phyloP scores from a whole-genome alignment of 2,888 invertebrate genomes.

The Cryptocephalus moraei region DNA sequence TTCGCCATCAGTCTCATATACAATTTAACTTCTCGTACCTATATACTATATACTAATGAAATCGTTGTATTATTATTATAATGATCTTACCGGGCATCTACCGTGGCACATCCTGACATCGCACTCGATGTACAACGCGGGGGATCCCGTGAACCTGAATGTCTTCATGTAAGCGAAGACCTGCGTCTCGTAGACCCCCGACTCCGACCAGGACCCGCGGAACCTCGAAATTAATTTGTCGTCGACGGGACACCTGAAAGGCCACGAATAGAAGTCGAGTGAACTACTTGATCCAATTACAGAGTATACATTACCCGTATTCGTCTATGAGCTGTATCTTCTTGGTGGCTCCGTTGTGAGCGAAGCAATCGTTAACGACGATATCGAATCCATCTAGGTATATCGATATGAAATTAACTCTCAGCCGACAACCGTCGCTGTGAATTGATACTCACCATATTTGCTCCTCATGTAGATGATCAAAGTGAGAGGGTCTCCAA shows the following conservation, averaged over 20 bases:
- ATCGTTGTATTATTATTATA: not conserved
- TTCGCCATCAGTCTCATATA: too few relatives aligned
- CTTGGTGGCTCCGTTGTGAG: constrained; percentile 88
- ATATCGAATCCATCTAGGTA: constrained; percentile 82
- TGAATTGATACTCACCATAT: constrained; percentile 56
- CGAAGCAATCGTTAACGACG: constrained; percentile 88
- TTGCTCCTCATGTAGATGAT: constrained; percentile 92
- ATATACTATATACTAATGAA: not conserved
- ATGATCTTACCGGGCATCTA: constrained; percentile 81
- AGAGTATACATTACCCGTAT: constrained; percentile 57
- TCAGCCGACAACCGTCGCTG: not conserved
- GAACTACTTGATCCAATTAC: not conserved
- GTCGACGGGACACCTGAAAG: constrained; percentile 74
- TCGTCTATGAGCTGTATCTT: constrained; percentile 86
- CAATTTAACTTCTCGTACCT: not conserved
- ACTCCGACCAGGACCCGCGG: constrained; percentile 86
- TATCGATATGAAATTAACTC: not conserved
- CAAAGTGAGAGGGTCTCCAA: constrained; percentile 84
- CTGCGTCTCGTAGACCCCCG: constrained; percentile 84
- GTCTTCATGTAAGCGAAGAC: constrained; percentile 94
- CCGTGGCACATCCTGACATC: constrained; percentile 95
- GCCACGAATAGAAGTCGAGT: not conserved
- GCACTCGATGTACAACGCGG: constrained; percentile 88
- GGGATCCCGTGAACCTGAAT: constrained; percentile 86
- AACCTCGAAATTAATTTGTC: constrained; percentile 87